A percentile compares a stretch with the other conserved stretches of the same genome.
Evolutionary conservation across 2,113 vertebrate species (phyloP).

Genomic region (Podocnemis expansa): DNA sequence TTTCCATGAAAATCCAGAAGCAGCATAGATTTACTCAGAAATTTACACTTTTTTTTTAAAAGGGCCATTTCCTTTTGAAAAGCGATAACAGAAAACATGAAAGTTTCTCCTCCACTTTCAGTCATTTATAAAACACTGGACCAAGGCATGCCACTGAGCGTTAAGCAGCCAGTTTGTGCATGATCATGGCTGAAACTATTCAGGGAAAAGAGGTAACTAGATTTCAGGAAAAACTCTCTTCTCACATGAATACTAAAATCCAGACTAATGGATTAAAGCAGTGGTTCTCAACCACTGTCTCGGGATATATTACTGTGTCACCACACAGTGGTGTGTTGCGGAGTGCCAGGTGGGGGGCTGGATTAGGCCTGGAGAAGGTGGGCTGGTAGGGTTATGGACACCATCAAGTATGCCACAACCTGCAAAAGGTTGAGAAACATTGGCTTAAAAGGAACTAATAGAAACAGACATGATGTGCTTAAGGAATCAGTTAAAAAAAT

Average conservation of each 20-base stretch:
- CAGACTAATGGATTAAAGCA: neutral
- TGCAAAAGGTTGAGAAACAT: too few relatives aligned
- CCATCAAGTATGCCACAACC: too few relatives aligned
- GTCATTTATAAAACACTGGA: conserved; percentile 7
- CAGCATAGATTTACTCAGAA: neutral
- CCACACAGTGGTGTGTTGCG: too few relatives aligned
- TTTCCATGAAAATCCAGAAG: neutral
- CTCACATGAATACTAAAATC: neutral
- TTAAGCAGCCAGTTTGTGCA: neutral
- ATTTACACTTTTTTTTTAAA: neutral
- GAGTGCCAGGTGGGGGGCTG: too few relatives aligned
- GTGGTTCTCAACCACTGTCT: too few relatives aligned
- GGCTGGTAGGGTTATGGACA: too few relatives aligned
- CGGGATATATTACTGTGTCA: too few relatives aligned
- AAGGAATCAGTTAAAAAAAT: neutral
- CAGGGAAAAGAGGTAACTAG: neutral
- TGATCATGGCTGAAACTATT: conserved; percentile 3
- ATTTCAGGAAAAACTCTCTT: conserved; percentile 14
- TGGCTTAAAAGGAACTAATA: conserved; percentile 1
- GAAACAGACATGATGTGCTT: neutral
- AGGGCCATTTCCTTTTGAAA: neutral
- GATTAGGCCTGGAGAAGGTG: too few relatives aligned
- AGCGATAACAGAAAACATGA: neutral
- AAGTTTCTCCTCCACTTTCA: neutral
- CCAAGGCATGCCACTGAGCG: neutral